A percentile compares a stretch with the other conserved stretches of the same genome.
Conservation (phyloP, 2,888 invertebrate genomes). For the Brachyopa scutellaris region DNA sequence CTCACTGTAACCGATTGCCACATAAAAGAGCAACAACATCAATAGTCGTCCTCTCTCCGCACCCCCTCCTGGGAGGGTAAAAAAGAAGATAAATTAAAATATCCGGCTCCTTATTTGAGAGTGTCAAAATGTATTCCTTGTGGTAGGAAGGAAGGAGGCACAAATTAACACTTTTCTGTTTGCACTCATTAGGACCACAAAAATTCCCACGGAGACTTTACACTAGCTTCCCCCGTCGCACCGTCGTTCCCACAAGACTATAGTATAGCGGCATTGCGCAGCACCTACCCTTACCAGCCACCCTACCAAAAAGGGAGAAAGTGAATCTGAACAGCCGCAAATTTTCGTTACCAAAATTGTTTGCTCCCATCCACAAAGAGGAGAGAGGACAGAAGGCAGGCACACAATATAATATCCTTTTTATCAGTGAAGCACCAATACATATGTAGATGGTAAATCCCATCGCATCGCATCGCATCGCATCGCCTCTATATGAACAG, state of each 20-base stretch:
- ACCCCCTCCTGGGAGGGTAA: not conserved
- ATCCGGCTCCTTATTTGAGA: constrained; percentile 61
- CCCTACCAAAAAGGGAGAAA: constrained; percentile 17
- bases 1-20: constrained; percentile 6
- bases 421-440: constrained; percentile 31
- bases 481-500: too few relatives aligned
- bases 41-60: not conserved
- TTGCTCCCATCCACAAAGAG: constrained; percentile 18
- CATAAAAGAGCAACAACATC: constrained; percentile 17
- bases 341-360: constrained; percentile 50
- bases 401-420: constrained; percentile 55
- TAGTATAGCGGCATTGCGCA: too few relatives aligned
- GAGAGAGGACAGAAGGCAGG: constrained; percentile 1
- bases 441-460: not conserved
- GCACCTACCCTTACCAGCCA: too few relatives aligned
- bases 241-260: not conserved
- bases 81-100: constrained; percentile 37
- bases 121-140: constrained; percentile 67
- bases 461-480: too few relatives aligned
- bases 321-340: constrained; percentile 53
- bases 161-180: constrained; percentile 71
- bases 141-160: constrained; percentile 36
- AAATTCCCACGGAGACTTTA: constrained; percentile 60
- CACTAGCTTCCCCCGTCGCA: constrained; percentile 6
- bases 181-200: constrained; percentile 69